A percentile compares a stretch with the other conserved stretches of the same genome.
Conservation (phyloP, 2,888 invertebrate genomes). For the Tridacna gigas region DNA sequence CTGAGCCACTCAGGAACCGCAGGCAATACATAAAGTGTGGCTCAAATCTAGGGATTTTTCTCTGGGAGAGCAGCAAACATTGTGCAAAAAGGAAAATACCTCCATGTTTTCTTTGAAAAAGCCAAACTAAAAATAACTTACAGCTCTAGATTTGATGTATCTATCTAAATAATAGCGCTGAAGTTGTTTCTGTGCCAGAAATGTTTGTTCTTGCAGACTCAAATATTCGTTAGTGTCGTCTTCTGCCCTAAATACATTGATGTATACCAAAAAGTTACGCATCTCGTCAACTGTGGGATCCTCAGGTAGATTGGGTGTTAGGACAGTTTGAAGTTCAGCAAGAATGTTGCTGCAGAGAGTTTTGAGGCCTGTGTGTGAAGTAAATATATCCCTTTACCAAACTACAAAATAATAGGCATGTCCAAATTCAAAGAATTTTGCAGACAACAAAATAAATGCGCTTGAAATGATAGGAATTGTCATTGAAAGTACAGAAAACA, state of each 20-base stretch:
- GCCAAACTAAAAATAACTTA: constrained; percentile 29
- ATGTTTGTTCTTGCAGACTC: constrained; percentile 62
- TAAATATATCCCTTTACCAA: no score
- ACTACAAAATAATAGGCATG: no score
- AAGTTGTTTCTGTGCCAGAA: constrained; percentile 62
- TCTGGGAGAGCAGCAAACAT: no score
- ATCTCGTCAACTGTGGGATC: constrained; percentile 60
- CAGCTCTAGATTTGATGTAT: constrained; percentile 55
- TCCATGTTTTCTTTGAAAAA: no score
- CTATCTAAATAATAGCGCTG: constrained; percentile 57
- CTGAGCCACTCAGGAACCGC: no score
- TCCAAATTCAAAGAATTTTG: no score
- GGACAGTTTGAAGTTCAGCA: constrained; percentile 46
- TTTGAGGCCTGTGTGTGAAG: not conserved
- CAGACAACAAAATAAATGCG: no score
- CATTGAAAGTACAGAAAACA: no score
- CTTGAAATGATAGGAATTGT: no score
- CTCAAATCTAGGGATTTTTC: no score
- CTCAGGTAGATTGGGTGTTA: constrained; percentile 60
- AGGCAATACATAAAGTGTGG: no score
- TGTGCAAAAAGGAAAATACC: no score
- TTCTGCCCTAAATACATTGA: constrained; percentile 47
- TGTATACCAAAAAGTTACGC: constrained; percentile 55
- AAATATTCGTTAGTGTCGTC: constrained; percentile 34
- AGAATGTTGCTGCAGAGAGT: constrained; percentile 33